Evolutionary conservation across 2,113 vertebrate species (phyloP).

Genomic region (Charadrius vociferus): DNA sequence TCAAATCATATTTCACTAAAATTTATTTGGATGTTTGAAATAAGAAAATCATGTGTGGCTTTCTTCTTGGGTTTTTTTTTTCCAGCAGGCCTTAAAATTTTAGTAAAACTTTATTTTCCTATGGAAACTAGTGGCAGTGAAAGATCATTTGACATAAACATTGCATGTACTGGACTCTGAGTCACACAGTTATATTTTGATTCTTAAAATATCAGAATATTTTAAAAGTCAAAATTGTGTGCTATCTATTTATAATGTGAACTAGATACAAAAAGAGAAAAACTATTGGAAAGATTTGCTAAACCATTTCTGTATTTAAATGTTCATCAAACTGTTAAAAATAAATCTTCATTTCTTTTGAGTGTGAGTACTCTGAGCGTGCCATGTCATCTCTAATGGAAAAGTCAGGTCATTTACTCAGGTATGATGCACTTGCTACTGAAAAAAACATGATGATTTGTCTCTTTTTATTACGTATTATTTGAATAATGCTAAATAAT

Average conservation of each 20-base stretch:
- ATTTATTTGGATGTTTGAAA: neutral
- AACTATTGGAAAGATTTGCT: neutral
- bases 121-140: neutral
- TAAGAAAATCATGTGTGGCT: neutral
- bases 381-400: conserved; percentile 73
- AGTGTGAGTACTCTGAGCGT: conserved; percentile 48
- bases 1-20: neutral
- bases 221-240: neutral
- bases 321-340: conserved; percentile 68
- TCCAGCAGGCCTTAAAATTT: neutral
- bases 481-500: conserved; percentile 77
- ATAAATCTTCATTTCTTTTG: conserved; percentile 58
- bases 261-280: neutral
- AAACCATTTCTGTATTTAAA: conserved; percentile 52
- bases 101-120: neutral
- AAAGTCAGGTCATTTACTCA: conserved; percentile 76
- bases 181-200: neutral
- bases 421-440: conserved; percentile 71
- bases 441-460: conserved; percentile 80
- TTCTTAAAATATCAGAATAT: neutral
- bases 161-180: neutral
- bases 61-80: neutral
- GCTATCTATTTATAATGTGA: neutral
- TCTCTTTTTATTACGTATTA: conserved; percentile 77
- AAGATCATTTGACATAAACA: neutral